Percentiles rank a stretch among this genome's conserved stretches.
Conservation (phyloP, 2,113 vertebrate species). For the Melospiza melodia region DNA sequence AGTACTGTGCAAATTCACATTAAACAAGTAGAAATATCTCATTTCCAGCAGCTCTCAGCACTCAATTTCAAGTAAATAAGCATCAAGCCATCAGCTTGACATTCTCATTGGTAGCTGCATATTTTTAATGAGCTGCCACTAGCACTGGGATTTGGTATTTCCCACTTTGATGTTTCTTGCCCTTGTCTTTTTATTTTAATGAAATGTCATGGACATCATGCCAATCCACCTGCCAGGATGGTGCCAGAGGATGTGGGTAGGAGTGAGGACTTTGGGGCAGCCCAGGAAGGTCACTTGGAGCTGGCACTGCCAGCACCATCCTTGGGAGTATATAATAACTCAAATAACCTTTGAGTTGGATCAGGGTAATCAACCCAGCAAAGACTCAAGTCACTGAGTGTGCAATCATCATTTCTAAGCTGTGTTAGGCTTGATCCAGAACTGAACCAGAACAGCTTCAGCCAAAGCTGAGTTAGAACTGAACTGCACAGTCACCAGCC, state of each 20-base stretch:
- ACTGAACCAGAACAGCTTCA: background rate
- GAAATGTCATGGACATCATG: background rate
- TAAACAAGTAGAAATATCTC: background rate
- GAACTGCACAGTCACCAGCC: background rate
- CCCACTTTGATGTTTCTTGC: background rate
- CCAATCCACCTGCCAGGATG: background rate
- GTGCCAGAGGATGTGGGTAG: accelerated
- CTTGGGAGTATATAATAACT: background rate
- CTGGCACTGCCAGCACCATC: background rate
- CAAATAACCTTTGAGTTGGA: background rate
- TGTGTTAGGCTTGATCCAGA: background rate
- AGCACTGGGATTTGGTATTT: background rate
- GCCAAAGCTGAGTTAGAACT: background rate
- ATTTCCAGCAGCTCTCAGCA: background rate
- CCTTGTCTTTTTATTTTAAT: background rate
- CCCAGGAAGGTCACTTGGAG: background rate
- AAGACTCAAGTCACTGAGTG: background rate
- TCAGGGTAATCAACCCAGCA: background rate
- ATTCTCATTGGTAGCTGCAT: background rate
- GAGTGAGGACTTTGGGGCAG: background rate
- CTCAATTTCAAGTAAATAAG: background rate
- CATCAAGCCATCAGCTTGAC: background rate
- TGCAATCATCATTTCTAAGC: background rate
- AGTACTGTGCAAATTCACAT: background rate
- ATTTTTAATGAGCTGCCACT: background rate